A percentile compares a stretch with the other conserved stretches of the same genome.
phyloP scores from a whole-genome alignment of 2,888 invertebrate species.

The Agriotes lineatus region DNA sequence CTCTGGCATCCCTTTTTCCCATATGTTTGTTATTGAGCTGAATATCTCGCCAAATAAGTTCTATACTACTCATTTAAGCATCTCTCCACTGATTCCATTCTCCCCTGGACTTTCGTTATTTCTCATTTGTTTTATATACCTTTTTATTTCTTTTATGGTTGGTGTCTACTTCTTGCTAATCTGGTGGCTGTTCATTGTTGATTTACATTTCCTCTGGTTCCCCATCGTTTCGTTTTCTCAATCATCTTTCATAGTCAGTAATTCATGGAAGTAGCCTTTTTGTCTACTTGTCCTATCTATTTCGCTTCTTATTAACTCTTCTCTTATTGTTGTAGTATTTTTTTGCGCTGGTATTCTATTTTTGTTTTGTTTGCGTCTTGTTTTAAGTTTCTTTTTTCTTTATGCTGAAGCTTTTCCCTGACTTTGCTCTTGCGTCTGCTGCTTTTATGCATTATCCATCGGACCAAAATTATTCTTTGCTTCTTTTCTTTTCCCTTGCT shows the following conservation, averaged over 20 bases:
- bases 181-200: neutral
- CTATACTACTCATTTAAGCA: neutral
- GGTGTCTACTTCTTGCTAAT: neutral
- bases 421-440: too few relatives aligned
- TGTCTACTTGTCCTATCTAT: neutral
- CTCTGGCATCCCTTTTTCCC: neutral
- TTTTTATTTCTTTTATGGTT: neutral
- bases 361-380: too few relatives aligned
- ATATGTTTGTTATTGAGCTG: neutral
- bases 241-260: too few relatives aligned
- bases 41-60: neutral
- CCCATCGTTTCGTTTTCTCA: neutral
- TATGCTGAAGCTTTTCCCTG: too few relatives aligned
- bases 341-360: too few relatives aligned
- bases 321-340: too few relatives aligned
- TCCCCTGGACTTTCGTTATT: neutral
- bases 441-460: too few relatives aligned
- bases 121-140: neutral
- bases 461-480: too few relatives aligned
- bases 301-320: neutral
- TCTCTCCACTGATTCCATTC: neutral
- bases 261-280: neutral
- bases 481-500: too few relatives aligned
- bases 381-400: too few relatives aligned
- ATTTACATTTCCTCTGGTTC: neutral